Conservation (phyloP, 64 coral and sea anemone genomes). For the Orbicella faveolata region DNA sequence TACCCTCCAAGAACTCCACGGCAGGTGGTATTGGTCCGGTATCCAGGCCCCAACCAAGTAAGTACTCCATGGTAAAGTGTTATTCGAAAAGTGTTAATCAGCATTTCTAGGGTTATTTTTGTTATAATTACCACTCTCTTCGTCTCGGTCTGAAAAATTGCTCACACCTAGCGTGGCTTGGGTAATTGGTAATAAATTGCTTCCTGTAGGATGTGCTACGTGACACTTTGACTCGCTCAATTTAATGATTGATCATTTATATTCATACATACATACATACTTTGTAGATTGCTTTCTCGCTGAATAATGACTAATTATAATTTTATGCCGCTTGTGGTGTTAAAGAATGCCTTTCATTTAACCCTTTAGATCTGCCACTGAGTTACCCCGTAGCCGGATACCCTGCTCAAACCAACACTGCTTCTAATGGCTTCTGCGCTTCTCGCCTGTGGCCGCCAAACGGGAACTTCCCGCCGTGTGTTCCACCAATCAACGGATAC, state of each 20-base stretch:
- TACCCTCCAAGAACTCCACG: neutral
- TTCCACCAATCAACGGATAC: constrained; percentile 26
- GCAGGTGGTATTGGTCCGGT: neutral
- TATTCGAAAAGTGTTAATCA: no score
- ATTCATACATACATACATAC: neutral
- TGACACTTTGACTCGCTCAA: no score
- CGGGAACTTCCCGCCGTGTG: constrained; percentile 5
- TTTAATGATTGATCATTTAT: no score
- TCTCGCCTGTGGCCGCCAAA: constrained; percentile 70
- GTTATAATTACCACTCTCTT: no score
- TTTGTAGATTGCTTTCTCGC: neutral
- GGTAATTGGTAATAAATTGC: no score
- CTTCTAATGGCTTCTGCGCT: constrained; percentile 31
- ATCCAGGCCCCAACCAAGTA: constrained; percentile 26
- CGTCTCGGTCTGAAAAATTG: no score
- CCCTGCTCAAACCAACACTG: neutral
- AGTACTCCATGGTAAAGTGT: neutral
- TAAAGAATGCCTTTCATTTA: neutral
- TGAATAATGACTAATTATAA: neutral
- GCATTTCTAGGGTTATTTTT: no score
- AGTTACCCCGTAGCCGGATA: neutral
- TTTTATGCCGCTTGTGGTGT: neutral
- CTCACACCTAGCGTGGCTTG: no score
- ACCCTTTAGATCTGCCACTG: neutral
- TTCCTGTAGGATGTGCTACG: no score